These are phyloP conservation scores for Oegoconia quadripuncta DNA, from an alignment of 2,888 invertebrate species.

Conservation along the genomic window DNA sequence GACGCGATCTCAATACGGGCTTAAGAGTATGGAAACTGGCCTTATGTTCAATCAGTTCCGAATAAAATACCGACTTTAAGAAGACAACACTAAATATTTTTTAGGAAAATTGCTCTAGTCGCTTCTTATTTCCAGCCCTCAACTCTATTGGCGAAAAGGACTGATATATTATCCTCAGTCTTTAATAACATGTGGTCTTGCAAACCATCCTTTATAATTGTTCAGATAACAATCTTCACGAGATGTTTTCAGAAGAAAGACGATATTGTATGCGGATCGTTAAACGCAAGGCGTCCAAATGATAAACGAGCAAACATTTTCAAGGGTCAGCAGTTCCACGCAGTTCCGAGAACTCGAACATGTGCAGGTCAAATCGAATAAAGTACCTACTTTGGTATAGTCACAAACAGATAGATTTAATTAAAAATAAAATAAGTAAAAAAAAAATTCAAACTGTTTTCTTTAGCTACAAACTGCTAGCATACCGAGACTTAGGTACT, in stretches of 20 bases:
- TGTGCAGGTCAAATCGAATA: slow-evolving; percentile 12
- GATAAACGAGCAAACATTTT: slow-evolving; percentile 41
- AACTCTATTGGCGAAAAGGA: neutral
- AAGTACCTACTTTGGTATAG: slow-evolving; percentile 17
- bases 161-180: neutral
- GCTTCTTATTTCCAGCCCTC: neutral
- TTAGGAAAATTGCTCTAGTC: neutral
- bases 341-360: slow-evolving; percentile 35
- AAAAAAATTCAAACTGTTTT: too few relatives aligned
- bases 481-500: too few relatives aligned
- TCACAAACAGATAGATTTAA: too few relatives aligned
- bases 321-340: slow-evolving; percentile 33
- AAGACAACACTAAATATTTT: too few relatives aligned
- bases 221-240: slow-evolving; percentile 26
- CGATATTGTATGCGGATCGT: slow-evolving; percentile 37
- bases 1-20: too few relatives aligned
- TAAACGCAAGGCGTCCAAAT: slow-evolving; percentile 32
- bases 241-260: slow-evolving; percentile 25
- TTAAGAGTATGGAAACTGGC: too few relatives aligned
- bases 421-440: too few relatives aligned
- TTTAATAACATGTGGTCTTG: neutral
- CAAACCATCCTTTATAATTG: slow-evolving; percentile 17
- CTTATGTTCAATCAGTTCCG: too few relatives aligned
- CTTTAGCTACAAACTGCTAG: too few relatives aligned
- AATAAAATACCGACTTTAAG: too few relatives aligned